Base-by-base conservation (phyloP, 2,888 invertebrate species). In the Dicranocentrus wangi region DNA sequence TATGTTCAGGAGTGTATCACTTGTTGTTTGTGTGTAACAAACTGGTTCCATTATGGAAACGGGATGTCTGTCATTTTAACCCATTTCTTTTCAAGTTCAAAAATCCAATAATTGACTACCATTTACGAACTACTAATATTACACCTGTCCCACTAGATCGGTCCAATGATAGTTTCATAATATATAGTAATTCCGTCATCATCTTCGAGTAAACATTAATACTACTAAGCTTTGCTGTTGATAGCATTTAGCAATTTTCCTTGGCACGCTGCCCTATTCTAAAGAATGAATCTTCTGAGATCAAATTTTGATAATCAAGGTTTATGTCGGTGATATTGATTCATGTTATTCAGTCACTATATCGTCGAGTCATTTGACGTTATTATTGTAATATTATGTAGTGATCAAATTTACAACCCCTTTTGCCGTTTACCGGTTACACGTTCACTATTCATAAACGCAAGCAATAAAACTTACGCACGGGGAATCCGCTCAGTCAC, bases 11-110 rank as follows among this genome's bases (percentile, higher is more conserved):
- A n/a, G n/a, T n/a, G n/a, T n/a, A n/a, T n/a, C 3, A 10, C 32
- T 32, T 32, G 32, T 3, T 32, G 32, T 32, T 32, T 7, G 3
- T 32, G 32, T 32, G 32, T 17, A 8, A 25, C 51, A 51, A 68
- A 68, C 68, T 27, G 68, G 68, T 68, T 68, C 25, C 43, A 51
- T 51, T 69, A 69, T 69, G 10, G 53, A 53, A 53, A 69, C 68
- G 68, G 68, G 68, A 69, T 69, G 32, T 68, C 17, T 32, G 10
- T 60, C 28, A 47, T 21, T n/a, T 65, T 65, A 60, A 60, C 60
- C 60, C 23, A 60, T 28, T 60, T 60, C 60, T 17, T 32, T 27
- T 60, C 28, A 60, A 60, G 60, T 60, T 60, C 32, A 60, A 60
- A 60, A 60, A 60, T 60, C 28, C n/a, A n/a, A n/a, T 32, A 28